These are phyloP conservation scores for Drosophila colorata DNA, from an alignment of 2,888 invertebrate genomes.

Conservation along the genomic window DNA sequence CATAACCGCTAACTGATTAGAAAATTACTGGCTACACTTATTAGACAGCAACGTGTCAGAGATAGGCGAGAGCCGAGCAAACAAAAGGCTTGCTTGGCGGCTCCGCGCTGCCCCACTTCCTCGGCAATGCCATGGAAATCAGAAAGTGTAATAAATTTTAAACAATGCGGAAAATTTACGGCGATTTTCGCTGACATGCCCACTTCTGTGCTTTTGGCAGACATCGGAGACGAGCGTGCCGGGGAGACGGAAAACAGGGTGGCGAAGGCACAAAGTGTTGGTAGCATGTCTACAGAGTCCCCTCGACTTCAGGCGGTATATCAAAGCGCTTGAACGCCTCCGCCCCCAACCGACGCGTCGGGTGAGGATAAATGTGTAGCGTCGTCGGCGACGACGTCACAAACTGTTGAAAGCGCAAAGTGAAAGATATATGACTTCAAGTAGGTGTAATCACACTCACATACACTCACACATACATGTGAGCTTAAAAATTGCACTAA, in stretches of 20 bases:
- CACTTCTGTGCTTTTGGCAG: constrained; percentile 74
- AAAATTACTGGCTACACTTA: constrained; percentile 79
- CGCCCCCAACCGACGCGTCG: constrained; percentile 41
- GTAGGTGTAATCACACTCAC: constrained; percentile 76
- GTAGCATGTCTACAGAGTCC: constrained; percentile 66
- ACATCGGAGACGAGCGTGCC: constrained; percentile 23
- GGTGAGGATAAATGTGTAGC: constrained; percentile 62
- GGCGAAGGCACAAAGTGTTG: constrained; percentile 52
- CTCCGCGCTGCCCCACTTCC: constrained; percentile 19
- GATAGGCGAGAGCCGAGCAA: constrained; percentile 58
- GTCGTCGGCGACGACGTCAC: constrained; percentile 69
- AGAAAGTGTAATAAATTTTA: constrained; percentile 80
- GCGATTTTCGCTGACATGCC: constrained; percentile 79
- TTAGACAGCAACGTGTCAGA: constrained; percentile 75
- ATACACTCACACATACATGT: constrained; percentile 32
- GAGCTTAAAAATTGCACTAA: constrained; percentile 69
- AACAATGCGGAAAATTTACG: constrained; percentile 81
- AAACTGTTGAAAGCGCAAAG: constrained; percentile 81
- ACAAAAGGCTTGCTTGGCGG: constrained; percentile 65
- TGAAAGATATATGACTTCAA: constrained; percentile 80
- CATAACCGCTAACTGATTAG: constrained; percentile 68
- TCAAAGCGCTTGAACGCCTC: constrained; percentile 69
- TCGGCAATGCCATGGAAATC: constrained; percentile 64
- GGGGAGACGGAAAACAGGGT: background rate
- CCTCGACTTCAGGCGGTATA: constrained; percentile 67